Evolutionary conservation across 2,797 vertebrate species (phyloP), one percentile per base, ranked within the genome.

Genomic region (Eospalax fontanierii): DNA sequence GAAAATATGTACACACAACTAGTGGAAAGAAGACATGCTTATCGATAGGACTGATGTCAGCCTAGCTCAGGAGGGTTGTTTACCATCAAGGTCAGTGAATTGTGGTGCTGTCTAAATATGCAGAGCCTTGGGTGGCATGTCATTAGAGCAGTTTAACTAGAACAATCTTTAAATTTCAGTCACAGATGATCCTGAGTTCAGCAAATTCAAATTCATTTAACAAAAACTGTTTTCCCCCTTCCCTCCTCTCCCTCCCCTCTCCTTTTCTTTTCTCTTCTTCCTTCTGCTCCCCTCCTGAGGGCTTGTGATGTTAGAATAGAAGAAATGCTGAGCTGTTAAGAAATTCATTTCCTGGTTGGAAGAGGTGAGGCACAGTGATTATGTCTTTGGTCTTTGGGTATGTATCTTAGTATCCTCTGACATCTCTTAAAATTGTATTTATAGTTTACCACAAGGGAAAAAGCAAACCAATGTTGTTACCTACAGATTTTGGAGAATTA

Each of bases 281-380:
- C 11, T 50, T 50, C 46, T 50, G n/a, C 46, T 50, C 46, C 46
- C 46, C 6, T 50, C 46, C n/a, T n/a, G n/a, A n/a, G n/a, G n/a
- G n/a, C n/a, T n/a, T n/a, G n/a, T n/a, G n/a, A 84, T 70, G 16
- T 38, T 68, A 65, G 40, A 71, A 0, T 78, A 75, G 43, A 57
- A 38, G 43, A 50, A 86, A 63, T 85, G 19, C 30, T 85, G 33
- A 92, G 33, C 8, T 50, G n/a, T 65, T 92, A 91, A 54, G 54
- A 93, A 90, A 57, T 93, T 22, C 46, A 54, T 93, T 70, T 92
- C 19, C 38, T 71, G 28, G 66, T 61, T 90, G 30, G 54, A 11
- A 40, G 83, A 79, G 43, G n/a, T 70, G 28, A 95, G 68, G 16
- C 26, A 84, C 6, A 66, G 19, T 46, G 50, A 74, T 86, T 70